Evolutionary conservation across 2,888 invertebrate species (phyloP).

Genomic region (Eupithecia exiguata): DNA sequence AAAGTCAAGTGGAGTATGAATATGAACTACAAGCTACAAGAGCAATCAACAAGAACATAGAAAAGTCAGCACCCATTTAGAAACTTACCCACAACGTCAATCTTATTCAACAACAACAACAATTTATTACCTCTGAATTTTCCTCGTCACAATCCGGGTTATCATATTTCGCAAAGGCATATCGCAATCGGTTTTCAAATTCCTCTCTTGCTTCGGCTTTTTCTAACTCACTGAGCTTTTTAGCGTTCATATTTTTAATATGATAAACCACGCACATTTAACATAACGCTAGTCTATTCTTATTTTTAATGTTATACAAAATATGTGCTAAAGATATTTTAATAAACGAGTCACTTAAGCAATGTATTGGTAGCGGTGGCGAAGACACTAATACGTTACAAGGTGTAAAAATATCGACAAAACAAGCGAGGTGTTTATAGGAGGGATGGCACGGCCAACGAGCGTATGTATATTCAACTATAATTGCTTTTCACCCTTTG

Average conservation of each 20-base stretch:
- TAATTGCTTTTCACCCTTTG: constrained; percentile 51
- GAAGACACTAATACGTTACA: constrained; percentile 48
- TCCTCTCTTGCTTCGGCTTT: constrained; percentile 71
- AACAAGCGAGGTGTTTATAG: constrained; percentile 66
- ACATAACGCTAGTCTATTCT: background rate
- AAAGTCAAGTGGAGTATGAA: background rate
- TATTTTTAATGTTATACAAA: background rate
- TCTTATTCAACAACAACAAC: background rate
- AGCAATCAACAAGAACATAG: background rate
- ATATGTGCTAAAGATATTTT: background rate
- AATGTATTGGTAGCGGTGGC: constrained; percentile 43
- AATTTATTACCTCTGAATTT: constrained; percentile 64
- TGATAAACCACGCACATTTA: background rate
- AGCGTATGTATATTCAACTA: constrained; percentile 20
- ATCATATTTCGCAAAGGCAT: constrained; percentile 73
- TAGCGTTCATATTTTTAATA: constrained; percentile 37
- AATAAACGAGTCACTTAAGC: constrained; percentile 20
- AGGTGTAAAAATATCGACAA: constrained; percentile 78
- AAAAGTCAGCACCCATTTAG: background rate
- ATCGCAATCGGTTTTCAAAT: constrained; percentile 75
- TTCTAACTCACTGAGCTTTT: constrained; percentile 60
- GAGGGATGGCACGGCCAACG: constrained; percentile 34
- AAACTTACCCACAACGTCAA: background rate
- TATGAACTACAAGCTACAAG: background rate
- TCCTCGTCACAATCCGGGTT: constrained; percentile 72